These are phyloP conservation scores for Thereva nobilitata DNA, from an alignment of 2,888 invertebrate genomes.

Conservation along the genomic window DNA sequence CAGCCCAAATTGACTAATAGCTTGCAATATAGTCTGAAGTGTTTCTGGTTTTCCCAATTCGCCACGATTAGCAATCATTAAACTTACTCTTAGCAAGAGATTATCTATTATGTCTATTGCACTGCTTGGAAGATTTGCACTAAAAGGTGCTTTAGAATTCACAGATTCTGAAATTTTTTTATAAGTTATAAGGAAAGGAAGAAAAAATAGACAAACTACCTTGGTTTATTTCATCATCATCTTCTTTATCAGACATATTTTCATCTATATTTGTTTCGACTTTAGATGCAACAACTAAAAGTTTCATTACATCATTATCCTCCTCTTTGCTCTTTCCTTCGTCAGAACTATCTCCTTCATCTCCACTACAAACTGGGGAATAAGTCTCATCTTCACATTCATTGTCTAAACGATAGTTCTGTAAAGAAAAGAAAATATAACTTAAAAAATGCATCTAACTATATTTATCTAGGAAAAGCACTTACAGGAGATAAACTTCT, in stretches of 20 bases:
- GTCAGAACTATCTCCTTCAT: constrained; percentile 50
- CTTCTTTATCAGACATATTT: constrained; percentile 53
- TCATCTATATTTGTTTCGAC: constrained; percentile 51
- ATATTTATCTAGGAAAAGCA: constrained; percentile 45
- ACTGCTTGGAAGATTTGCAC: constrained; percentile 18
- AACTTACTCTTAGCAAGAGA: constrained; percentile 52
- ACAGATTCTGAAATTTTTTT: neutral
- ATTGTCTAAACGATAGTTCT: constrained; percentile 32
- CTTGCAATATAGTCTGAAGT: constrained; percentile 52
- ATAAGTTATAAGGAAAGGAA: neutral
- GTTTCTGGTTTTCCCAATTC: constrained; percentile 55
- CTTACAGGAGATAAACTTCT: constrained; percentile 54
- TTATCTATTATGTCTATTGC: constrained; percentile 51
- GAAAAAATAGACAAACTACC: constrained; percentile 38
- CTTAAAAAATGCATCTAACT: constrained; percentile 39
- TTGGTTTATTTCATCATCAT: constrained; percentile 52
- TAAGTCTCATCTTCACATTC: constrained; percentile 51
- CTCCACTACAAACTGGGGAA: constrained; percentile 58
- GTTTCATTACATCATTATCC: constrained; percentile 52
- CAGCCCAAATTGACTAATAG: constrained; percentile 53
- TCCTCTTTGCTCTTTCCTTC: constrained; percentile 44
- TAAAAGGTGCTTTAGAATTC: neutral
- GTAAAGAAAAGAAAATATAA: neutral
- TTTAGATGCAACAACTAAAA: constrained; percentile 51
- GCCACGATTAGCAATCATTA: constrained; percentile 51